Base-by-base conservation (phyloP, 2,888 invertebrate genomes). In the Fragum whitleyi region DNA sequence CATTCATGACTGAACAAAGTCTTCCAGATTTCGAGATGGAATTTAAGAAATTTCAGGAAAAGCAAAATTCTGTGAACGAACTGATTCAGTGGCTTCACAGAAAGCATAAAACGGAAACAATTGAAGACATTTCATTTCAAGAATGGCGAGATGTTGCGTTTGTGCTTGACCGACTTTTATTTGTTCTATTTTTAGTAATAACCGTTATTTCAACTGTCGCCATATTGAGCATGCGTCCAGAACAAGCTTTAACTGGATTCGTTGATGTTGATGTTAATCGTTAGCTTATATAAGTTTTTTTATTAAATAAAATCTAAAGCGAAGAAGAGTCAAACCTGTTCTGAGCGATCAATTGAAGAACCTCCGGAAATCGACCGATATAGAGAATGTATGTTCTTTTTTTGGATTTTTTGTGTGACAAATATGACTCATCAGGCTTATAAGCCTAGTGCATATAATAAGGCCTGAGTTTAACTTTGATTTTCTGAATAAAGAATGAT, bases 91-190 rank as follows among this genome's bases (percentile, higher is more conserved):
- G 89, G 76, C 79, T 91, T 16, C 88, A 89, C 42, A 79, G 71
- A 21, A 88, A 89, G 57, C 90, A 91, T 23, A 71, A 77, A 2
- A 81, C 86, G 14, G 91, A 91, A 53, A 61, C 88, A 28, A 79
- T 83, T 1, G 90, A 90, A 32, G 89, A 88, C 21, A 79, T 87
- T 28, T 84, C 88, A 9, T 91, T 87, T 69, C 81, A 88, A 39
- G 90, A 91, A 85, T 91, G 91, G 91, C 85, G 90, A 2, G 89
- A 91, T 69, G 89, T 91, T 0, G 91, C 91, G 2, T 90, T 86
- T 71, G 90, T 91, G 6, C 78, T 89, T n/a, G 91, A 92, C 73
- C 71, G 91, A 16, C 78, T 91, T 7, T 81, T 91, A 26, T 92
- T 92, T 74, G 86, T 90, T 51, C 23, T 90, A 26, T 92, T 90